These are phyloP conservation scores for Pandemis heparana DNA, from an alignment of 2,888 invertebrate species.

Conservation along the genomic window DNA sequence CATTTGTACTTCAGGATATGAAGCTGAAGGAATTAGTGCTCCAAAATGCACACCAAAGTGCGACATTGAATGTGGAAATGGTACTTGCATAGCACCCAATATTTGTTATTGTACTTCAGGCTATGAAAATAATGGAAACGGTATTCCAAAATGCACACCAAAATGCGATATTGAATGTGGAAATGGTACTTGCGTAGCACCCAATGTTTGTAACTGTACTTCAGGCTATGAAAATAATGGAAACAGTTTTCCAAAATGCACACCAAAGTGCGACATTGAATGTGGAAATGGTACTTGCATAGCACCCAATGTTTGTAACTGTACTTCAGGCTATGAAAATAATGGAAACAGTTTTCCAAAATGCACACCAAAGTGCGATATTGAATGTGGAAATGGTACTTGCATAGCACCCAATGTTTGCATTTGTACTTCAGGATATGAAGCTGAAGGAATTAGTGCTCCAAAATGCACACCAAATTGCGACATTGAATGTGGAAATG, in stretches of 20 bases:
- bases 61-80: conserved; percentile 59
- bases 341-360: conserved; percentile 9
- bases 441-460: conserved; percentile 1
- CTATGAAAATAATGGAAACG: no score
- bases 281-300: conserved; percentile 41
- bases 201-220: no score
- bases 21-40: no score
- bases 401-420: conserved; percentile 48
- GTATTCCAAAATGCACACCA: no score
- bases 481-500: conserved; percentile 69
- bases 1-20: conserved; percentile 40
- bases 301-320: conserved; percentile 41
- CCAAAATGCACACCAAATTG: conserved; percentile 62
- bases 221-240: conserved; percentile 28
- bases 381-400: conserved; percentile 43
- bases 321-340: conserved; percentile 24
- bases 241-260: conserved; percentile 41
- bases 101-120: no score
- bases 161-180: no score
- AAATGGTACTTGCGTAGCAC: no score
- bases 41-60: no score
- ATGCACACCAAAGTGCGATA: conserved; percentile 43
- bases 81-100: conserved; percentile 14
- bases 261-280: conserved; percentile 45
- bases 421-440: conserved; percentile 44